Base-by-base conservation (phyloP, 2,888 invertebrate species). In the Gymnocheta viridis region DNA sequence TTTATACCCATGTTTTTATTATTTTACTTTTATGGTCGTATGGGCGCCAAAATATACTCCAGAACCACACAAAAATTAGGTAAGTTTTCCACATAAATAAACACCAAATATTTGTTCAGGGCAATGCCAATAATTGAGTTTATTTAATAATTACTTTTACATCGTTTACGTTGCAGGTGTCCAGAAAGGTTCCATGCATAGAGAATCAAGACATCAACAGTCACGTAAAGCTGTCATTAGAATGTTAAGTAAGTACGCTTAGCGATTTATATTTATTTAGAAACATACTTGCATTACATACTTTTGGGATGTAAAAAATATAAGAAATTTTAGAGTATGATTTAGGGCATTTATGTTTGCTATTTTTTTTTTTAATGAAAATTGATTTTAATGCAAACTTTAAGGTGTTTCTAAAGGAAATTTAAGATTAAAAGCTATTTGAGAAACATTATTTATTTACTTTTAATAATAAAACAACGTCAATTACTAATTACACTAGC, bases 21-120 rank as follows among this genome's bases (percentile, higher is more conserved):
- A 88, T 94, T 96, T 83, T 93, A 96, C 27, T 93, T 98, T 44
- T 98, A 98, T 91, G 94, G 94, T 14, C 93, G 95, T 86, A 97
- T 97, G 95, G 96, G 96, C 0, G 91, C 94, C 44, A 94, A 94
- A 86, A 96, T 97, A 88, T 91, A 93, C 4, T 92, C 92, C 32
- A 92, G 94, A 58, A 93, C 93, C 56, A 91, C 93, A 14, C 89
- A 93, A 27, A 93, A 93, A 54, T 91, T 93, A 86, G 92, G 92
- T 91, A 86, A 85, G 88, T 87, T 62, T 29, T n/a, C 14, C 12
- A 29, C n/a, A 7, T 54, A 27, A 51, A 41, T n/a, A 47, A n/a
- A 38, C 38, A 7, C 12, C 24, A 17, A 29, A 17, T 19, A 14
- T 27, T 2, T 44, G 27, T 35, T 5, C 1, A 19, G 41, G 12